phyloP scores from a whole-genome alignment of 2,888 invertebrate species.

The Leucophenga montana region DNA sequence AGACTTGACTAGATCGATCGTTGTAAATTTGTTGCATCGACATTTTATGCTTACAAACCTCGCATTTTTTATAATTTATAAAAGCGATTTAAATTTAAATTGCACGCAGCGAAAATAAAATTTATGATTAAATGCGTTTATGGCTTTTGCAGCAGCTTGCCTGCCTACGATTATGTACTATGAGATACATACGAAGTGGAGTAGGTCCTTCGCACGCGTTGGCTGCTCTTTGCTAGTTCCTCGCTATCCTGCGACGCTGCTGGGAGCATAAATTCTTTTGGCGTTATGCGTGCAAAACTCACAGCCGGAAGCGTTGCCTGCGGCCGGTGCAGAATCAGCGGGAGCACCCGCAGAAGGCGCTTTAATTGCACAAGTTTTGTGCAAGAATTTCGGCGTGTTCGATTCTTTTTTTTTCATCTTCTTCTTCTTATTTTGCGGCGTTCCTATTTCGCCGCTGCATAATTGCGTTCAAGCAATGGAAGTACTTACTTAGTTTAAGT shows the following conservation, averaged over 20 bases:
- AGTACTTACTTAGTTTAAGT: background rate
- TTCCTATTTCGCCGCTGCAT: background rate
- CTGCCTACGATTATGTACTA: no score
- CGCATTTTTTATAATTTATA: no score
- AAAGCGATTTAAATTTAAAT: conserved; percentile 21
- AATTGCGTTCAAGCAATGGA: background rate
- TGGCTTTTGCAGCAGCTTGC: background rate
- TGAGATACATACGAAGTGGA: no score
- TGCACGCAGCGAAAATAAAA: background rate
- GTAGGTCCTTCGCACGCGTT: no score
- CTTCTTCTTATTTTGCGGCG: background rate
- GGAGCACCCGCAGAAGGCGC: background rate
- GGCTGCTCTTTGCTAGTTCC: no score
- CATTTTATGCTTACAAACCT: no score
- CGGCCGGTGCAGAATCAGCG: background rate
- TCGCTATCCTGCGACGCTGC: background rate
- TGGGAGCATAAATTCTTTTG: conserved; percentile 1
- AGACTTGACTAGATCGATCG: no score
- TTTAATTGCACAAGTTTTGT: conserved; percentile 19
- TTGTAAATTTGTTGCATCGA: no score
- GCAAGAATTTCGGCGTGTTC: background rate
- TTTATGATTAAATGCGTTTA: conserved; percentile 13
- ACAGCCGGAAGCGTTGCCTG: background rate
- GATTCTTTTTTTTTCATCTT: background rate
- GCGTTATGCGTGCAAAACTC: background rate